Evolutionary conservation across 2,113 vertebrate species (phyloP).

Genomic region (Anhinga anhinga): DNA sequence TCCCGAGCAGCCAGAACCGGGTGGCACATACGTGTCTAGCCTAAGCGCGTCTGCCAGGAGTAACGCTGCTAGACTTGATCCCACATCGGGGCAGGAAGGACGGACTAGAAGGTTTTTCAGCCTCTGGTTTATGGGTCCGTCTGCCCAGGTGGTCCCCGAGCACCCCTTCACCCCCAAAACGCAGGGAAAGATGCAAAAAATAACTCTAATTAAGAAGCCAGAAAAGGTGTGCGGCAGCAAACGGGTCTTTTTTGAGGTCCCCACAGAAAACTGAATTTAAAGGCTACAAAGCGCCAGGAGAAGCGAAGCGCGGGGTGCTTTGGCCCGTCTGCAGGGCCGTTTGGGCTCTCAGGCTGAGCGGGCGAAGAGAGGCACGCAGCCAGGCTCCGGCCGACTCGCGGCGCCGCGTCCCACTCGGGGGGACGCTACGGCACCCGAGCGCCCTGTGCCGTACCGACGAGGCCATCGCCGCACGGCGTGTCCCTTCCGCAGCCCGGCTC

Average conservation of each 20-base stretch:
- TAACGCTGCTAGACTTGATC: not conserved
- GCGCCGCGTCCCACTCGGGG: not conserved
- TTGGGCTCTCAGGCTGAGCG: not conserved
- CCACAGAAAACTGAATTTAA: not conserved
- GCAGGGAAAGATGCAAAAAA: not conserved
- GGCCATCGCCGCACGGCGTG: fast-evolving
- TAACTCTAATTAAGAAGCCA: not conserved
- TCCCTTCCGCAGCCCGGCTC: not conserved
- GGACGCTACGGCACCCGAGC: not conserved
- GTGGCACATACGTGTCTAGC: not conserved
- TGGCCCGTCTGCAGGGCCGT: no score
- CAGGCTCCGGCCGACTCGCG: no score
- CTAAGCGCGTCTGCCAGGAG: not conserved
- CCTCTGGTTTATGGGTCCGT: not conserved
- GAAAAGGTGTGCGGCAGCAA: not conserved
- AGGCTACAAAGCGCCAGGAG: not conserved
- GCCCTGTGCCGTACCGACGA: no score
- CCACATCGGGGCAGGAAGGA: not conserved
- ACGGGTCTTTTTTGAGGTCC: not conserved
- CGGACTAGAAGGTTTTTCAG: not conserved
- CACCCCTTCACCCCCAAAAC: not conserved
- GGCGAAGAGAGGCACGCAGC: no score
- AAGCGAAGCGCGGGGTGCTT: not conserved
- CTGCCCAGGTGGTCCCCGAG: not conserved
- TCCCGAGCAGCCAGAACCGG: not conserved